These are phyloP conservation scores for Apaloderma vittatum DNA, from an alignment of 2,113 vertebrate genomes.

Conservation along the genomic window DNA sequence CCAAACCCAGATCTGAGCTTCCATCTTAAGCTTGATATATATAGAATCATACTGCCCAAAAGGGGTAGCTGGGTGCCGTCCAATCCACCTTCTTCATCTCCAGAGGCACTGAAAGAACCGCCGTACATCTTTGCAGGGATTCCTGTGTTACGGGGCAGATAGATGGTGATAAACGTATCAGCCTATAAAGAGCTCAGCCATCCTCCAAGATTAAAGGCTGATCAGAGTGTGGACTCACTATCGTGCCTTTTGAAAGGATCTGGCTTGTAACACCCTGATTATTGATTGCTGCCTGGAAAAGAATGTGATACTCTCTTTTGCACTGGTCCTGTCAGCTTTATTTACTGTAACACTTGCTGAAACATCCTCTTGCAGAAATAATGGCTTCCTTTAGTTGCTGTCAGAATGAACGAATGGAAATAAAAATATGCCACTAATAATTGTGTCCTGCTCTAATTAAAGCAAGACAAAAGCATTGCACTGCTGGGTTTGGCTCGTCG, in stretches of 20 bases:
- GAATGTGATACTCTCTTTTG: not conserved
- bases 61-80: not conserved
- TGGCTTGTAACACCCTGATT: conserved; percentile 24
- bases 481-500: not conserved
- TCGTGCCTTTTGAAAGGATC: not conserved
- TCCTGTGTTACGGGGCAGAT: not conserved
- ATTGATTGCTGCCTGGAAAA: conserved; percentile 3
- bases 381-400: conserved; percentile 39
- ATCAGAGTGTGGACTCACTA: not conserved
- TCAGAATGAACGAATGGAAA: conserved; percentile 41
- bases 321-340: conserved; percentile 22
- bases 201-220: conserved; percentile 22
- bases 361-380: conserved; percentile 3
- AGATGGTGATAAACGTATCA: not conserved
- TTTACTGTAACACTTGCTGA: conserved; percentile 2
- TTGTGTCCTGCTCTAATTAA: conserved; percentile 13
- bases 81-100: not conserved
- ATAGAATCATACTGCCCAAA: not conserved
- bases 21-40: not conserved
- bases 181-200: not conserved
- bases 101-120: accelerated
- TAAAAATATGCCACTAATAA: conserved; percentile 31
- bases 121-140: not conserved
- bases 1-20: not conserved
- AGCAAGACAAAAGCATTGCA: conserved; percentile 27